Evolutionary conservation across 2,113 vertebrate genomes (phyloP).

Genomic region (Dasypus novemcinctus): DNA sequence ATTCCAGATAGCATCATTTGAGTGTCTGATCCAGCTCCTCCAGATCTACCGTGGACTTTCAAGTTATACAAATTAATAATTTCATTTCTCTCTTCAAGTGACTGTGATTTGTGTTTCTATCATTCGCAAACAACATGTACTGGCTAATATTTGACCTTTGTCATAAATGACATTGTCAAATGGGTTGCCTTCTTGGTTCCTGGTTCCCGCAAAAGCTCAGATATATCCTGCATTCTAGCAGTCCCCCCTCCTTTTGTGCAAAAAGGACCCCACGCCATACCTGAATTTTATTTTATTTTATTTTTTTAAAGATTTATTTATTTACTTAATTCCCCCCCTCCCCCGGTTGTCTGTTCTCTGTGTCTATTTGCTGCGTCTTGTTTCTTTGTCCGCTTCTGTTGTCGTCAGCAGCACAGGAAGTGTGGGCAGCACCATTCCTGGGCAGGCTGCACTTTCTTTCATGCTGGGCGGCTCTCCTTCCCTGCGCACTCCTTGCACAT

Average conservation of each 20-base stretch:
- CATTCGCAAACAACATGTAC: background rate
- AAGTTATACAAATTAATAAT: background rate
- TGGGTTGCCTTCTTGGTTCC: background rate
- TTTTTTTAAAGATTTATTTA: too few relatives aligned
- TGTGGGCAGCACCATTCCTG: too few relatives aligned
- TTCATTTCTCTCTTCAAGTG: slow-evolving; percentile 3
- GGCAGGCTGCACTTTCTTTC: too few relatives aligned
- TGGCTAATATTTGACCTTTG: background rate
- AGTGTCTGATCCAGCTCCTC: background rate
- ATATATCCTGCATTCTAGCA: background rate
- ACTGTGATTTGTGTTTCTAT: slow-evolving; percentile 26
- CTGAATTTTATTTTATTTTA: too few relatives aligned
- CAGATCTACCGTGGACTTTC: background rate
- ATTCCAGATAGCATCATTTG: background rate
- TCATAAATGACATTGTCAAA: background rate
- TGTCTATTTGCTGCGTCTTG: too few relatives aligned
- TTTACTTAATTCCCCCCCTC: too few relatives aligned
- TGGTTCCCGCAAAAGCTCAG: background rate
- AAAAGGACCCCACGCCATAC: background rate
- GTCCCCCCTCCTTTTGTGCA: background rate
- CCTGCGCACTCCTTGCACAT: too few relatives aligned
- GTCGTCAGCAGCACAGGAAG: too few relatives aligned
- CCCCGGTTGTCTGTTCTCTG: too few relatives aligned
- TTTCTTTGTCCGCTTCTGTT: too few relatives aligned
- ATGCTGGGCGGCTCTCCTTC: too few relatives aligned